Base-by-base conservation (phyloP, 1,140 invertebrate species). In the Drosophila sulfurigaster region DNA sequence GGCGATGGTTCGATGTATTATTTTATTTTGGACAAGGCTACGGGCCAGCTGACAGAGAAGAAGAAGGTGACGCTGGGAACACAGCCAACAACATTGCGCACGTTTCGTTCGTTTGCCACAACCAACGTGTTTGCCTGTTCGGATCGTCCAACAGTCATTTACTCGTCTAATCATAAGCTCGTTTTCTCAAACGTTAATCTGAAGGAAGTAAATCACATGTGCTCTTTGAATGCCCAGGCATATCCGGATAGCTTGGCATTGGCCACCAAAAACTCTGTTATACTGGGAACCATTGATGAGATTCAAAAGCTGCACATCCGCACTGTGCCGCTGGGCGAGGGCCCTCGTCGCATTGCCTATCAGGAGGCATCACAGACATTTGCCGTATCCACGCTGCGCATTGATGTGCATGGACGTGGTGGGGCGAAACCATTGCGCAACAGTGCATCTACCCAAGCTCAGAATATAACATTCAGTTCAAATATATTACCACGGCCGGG, bases 151-250 rank as follows among this genome's bases (percentile, higher is more conserved):
- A 99, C 99, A 0, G 99, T 99, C 1, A 99, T 99, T 77, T 99
- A 99, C 93, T 99, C 98, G 6, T 99, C 98, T 6, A 99, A 99
- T 94, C 98, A 99, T 91, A 99, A 99, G 93, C 94, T 99, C 3
- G 98, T 99, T 0, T 99, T 99, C 93, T 99, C 98, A 20, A 99
- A 99, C 94, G 99, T 99, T 1, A 99, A 99, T 93, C 94, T 99
- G 8, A 98, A 98, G 92, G 98, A 99, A 93, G 99, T 99, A 0
- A 98, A 98, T 90, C 98, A 99, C 91, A 99, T 99, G 98, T 99
- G 99, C 93, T 98, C 98, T 0, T 93, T 99, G 1, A 99, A 99
- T 93, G 97, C 98, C 0, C 96, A 97, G 89, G 96, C 97, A 0
- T 99, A 99, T 94, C 97, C 97, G 0, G 98, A 99, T 92, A 98